phyloP scores from a whole-genome alignment of 2,113 vertebrate genomes.

The Limanda limanda region DNA sequence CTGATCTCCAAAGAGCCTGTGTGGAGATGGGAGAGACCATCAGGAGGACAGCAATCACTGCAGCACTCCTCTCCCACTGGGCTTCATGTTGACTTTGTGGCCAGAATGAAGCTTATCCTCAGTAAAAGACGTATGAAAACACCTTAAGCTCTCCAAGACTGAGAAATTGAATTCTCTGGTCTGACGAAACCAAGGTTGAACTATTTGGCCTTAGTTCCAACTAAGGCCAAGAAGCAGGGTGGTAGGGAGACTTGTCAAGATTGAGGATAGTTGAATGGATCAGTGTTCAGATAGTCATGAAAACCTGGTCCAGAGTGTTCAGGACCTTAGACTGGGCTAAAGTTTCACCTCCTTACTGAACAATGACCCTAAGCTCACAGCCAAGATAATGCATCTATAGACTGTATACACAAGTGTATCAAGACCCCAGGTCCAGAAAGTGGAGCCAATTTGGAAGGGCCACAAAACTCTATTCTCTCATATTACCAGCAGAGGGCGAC shows the following conservation, averaged over 20 bases:
- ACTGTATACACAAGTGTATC: too few relatives aligned
- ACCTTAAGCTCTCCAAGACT: not conserved
- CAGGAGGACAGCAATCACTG: not conserved
- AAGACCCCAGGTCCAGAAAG: too few relatives aligned
- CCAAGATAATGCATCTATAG: not conserved
- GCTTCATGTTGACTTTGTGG: not conserved
- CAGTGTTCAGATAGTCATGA: not conserved
- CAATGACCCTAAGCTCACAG: not conserved
- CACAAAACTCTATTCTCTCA: not conserved
- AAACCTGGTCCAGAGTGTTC: not conserved
- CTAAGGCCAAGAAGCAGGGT: not conserved
- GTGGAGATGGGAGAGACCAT: not conserved
- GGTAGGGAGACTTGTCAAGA: not conserved
- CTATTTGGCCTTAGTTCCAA: too few relatives aligned
- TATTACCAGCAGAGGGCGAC: not conserved
- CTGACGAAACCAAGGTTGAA: not conserved
- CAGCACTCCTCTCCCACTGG: not conserved
- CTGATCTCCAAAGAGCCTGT: not conserved
- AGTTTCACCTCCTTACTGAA: not conserved
- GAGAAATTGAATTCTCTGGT: not conserved
- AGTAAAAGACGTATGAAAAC: not conserved
- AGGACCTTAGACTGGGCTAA: not conserved
- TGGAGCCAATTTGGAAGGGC: too few relatives aligned
- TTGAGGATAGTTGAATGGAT: not conserved
- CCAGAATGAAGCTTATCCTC: not conserved